Conservation (phyloP, 2,888 invertebrate genomes). For the Galerucella pusilla region DNA sequence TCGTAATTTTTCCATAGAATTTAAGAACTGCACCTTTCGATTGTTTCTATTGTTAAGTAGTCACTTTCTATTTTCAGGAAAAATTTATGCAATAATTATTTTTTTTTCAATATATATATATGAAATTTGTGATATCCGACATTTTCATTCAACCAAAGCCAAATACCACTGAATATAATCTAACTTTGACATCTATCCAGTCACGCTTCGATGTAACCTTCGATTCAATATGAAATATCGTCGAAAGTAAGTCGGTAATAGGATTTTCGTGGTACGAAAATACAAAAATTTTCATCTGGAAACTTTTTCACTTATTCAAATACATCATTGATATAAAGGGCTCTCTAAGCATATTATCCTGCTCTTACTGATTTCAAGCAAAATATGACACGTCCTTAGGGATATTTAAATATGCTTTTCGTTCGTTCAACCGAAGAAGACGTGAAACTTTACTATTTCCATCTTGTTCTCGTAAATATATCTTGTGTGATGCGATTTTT, state of each 20-base stretch:
- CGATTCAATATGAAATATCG: conserved; percentile 14
- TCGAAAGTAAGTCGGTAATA: conserved; percentile 16
- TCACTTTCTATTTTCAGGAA: no score
- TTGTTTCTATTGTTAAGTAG: no score
- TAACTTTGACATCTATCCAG: not conserved
- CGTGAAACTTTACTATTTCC: conserved; percentile 19
- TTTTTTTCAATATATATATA: no score
- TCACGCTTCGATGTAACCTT: conserved; percentile 5
- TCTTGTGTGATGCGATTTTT: conserved; percentile 26
- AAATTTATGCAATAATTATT: no score
- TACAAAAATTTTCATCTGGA: conserved; percentile 20
- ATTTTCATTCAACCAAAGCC: not conserved
- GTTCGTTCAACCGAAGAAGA: conserved; percentile 23
- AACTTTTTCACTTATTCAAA: conserved; percentile 34
- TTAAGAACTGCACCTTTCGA: no score
- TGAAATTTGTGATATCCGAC: not conserved
- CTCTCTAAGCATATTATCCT: conserved; percentile 38
- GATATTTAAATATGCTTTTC: conserved; percentile 30
- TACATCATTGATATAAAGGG: conserved; percentile 36
- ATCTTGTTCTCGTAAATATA: conserved; percentile 20
- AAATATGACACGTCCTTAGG: conserved; percentile 31
- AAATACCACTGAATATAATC: not conserved
- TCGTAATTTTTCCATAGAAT: no score
- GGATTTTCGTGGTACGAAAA: conserved; percentile 24
- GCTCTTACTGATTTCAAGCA: conserved; percentile 30